Evolutionary conservation across 2,888 invertebrate species (phyloP), one percentile per base, ranked within the genome.

Genomic region (Limnephilus rhombicus): DNA sequence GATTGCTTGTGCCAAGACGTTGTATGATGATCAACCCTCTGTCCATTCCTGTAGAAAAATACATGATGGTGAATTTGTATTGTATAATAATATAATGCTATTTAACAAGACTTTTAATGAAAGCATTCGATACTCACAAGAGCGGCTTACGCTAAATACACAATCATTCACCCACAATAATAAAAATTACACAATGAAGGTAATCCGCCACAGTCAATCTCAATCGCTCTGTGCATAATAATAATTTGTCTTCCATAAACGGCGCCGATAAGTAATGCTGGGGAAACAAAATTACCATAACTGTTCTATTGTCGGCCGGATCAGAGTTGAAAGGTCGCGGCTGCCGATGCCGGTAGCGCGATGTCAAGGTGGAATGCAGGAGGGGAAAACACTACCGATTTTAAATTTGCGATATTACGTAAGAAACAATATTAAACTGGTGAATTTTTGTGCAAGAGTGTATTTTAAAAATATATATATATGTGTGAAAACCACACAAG

Each of bases 241-340:
- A 68, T 80, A 89, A 89, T 89, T 89, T 89, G 88, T 89, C 34
- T 31, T 80, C 80, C 31, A 89, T 80, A 89, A 89, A 89, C 41
- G 68, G 88, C 31, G 80, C 15, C 88, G 88, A 80, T 89, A 89
- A 89, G 88, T 89, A 68, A 68, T 24, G 41, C 80, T 80, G 88
- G 41, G 68, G 88, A 89, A 89, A 89, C 80, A 89, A 87, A 92
- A 92, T 92, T 92, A 90, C 88, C 92, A 90, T 92, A 92, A 90
- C 90, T 87, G 90, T 37, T 80, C 81, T 82, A 92, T 92, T 90
- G 87, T 88, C 88, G 31, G 86, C 80, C 90, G 68, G 90, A 83
- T 87, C 53, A 90, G 31, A 68, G 91, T 80, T 80, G 85, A 86
- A 92, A 89, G 88, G 37, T 89, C 88, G 34, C 88, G 88, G 80